Evolutionary conservation across 1,140 invertebrate species (phyloP).

Genomic region (Drosophila sproati): DNA sequence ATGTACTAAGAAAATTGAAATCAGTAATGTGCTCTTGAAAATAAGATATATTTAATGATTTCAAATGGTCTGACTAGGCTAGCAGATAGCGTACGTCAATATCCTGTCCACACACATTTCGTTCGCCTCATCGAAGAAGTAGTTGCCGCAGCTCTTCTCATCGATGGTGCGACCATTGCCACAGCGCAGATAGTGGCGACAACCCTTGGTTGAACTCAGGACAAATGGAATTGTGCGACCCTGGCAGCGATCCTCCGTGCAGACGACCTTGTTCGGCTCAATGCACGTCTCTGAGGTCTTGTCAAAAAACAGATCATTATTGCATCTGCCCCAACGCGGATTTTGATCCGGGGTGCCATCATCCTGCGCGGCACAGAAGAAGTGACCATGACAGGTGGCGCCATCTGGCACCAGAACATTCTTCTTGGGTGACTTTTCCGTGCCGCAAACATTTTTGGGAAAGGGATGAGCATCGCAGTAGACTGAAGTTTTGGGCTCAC

Average conservation of each 20-base stretch:
- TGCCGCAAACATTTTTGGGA: constrained; percentile 68
- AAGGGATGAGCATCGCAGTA: constrained; percentile 65
- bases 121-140: constrained; percentile 55
- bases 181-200: constrained; percentile 64
- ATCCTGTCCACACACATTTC: constrained; percentile 42
- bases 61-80: background rate
- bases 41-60: constrained; percentile 15
- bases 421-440: constrained; percentile 30
- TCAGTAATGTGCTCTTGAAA: constrained; percentile 7
- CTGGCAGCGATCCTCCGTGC: constrained; percentile 68
- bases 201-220: constrained; percentile 48
- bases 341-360: constrained; percentile 44
- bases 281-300: constrained; percentile 37
- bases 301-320: constrained; percentile 64
- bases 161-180: constrained; percentile 34
- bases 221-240: constrained; percentile 59
- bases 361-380: constrained; percentile 50
- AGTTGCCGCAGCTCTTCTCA: constrained; percentile 57
- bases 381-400: constrained; percentile 72
- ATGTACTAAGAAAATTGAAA: constrained; percentile 12
- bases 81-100: constrained; percentile 36
- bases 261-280: constrained; percentile 40
- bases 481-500: constrained; percentile 54
- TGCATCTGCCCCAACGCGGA: constrained; percentile 56
- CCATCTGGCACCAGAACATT: constrained; percentile 56